Evolutionary conservation across 2,888 invertebrate species (phyloP).

Genomic region (Dorcus parallelipipedus): DNA sequence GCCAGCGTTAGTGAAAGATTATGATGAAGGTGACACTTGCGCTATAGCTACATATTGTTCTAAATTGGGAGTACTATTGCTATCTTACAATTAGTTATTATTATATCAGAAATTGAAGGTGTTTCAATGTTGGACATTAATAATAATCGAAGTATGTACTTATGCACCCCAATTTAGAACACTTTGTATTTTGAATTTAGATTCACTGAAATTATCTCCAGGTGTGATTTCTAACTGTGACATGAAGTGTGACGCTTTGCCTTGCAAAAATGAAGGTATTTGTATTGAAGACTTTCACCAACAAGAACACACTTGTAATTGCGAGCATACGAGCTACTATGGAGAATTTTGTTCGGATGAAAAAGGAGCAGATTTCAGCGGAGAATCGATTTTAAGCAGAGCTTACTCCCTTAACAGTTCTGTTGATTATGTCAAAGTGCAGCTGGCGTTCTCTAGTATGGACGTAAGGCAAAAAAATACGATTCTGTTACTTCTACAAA

Average conservation of each 20-base stretch:
- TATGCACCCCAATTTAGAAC: not conserved
- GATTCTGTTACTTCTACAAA: slow-evolving; percentile 74
- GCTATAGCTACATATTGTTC: not conserved
- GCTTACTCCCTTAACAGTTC: slow-evolving; percentile 70
- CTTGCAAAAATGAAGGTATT: slow-evolving; percentile 83
- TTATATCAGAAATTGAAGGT: no score
- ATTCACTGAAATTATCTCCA: slow-evolving; percentile 48
- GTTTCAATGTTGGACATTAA: not conserved
- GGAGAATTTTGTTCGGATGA: slow-evolving; percentile 87
- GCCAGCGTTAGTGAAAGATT: slow-evolving; percentile 62
- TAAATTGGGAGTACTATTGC: not conserved
- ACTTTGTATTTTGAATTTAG: not conserved
- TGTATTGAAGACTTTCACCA: slow-evolving; percentile 87
- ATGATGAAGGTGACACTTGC: slow-evolving; percentile 56
- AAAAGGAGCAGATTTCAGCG: slow-evolving; percentile 86
- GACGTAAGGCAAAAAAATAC: slow-evolving; percentile 76
- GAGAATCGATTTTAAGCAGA: slow-evolving; percentile 77
- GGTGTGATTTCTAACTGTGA: slow-evolving; percentile 79
- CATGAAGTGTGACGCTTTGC: slow-evolving; percentile 84
- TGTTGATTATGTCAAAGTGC: slow-evolving; percentile 75
- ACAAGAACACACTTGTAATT: slow-evolving; percentile 83
- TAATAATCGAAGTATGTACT: not conserved
- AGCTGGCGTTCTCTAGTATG: slow-evolving; percentile 82
- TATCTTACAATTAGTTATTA: not conserved
- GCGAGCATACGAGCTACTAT: slow-evolving; percentile 85